Evolutionary conservation across 1,140 invertebrate species (phyloP), one percentile per base, ranked within the genome.

Genomic region (Drosophila ironensis): DNA sequence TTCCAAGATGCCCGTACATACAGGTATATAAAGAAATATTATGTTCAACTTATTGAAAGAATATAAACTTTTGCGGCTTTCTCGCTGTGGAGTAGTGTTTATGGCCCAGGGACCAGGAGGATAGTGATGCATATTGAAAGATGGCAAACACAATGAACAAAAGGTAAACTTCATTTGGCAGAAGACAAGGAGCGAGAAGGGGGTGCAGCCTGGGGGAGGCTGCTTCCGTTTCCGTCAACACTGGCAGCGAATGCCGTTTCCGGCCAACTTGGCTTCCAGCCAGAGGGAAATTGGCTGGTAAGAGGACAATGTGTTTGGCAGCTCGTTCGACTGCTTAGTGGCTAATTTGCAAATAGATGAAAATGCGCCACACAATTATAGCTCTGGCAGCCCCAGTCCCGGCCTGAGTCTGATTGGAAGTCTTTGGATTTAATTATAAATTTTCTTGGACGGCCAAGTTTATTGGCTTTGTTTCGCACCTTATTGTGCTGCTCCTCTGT

Each of bases 281-380:
- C 56, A 60, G 53, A 40, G 37, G 14, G 25, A 52, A 37, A 27
- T 48, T 35, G 50, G 22, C 22, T 41, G 48, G 14, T 4, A 44
- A n/a, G 20, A 30, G 40, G 47, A 45, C 40, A 53, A 50, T 46
- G 48, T 51, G 28, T 38, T 42, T 59, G 66, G 28, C 66, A 66
- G 53, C 22, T 68, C 33, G 60, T 75, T 81, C 57, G 71, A 50
- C 72, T 69, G 72, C 54, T 84, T 77, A 52, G 61, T 66, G 68
- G 77, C 50, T 82, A 84, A 84, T 78, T 73, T 84, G 61, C 73
- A 82, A 84, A 73, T 82, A 60, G 41, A 73, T 71, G 51, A 48
- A 70, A 69, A 69, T 69, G 51, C 24, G 64, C 35, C 64, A 45
- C 66, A 70, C 53, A 70, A 70, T 70, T 70, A 69, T 59, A 59